Conservation (phyloP, 2,888 invertebrate genomes). For the Melangyna quadrimaculata region DNA sequence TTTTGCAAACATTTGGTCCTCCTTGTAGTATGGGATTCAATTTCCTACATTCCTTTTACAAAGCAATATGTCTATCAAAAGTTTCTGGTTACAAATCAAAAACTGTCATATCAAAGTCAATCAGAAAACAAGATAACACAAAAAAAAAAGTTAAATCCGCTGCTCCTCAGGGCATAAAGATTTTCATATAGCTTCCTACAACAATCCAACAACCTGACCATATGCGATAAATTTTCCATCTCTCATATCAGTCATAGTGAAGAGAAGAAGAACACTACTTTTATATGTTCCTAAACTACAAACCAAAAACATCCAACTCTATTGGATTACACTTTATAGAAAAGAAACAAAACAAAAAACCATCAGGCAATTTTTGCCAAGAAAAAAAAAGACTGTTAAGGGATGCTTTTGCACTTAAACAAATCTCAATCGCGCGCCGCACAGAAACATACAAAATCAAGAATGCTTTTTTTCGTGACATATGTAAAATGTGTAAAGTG, state of each 20-base stretch:
- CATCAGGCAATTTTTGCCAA: neutral
- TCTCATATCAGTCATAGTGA: slow-evolving; percentile 24
- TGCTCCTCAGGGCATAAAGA: slow-evolving; percentile 51
- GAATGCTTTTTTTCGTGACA: slow-evolving; percentile 74
- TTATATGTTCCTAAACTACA: neutral
- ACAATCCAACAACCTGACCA: slow-evolving; percentile 55
- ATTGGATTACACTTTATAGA: slow-evolving; percentile 63
- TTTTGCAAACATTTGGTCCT: neutral
- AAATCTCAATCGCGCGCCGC: slow-evolving; percentile 39
- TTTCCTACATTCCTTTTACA: neutral
- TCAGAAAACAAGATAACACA: slow-evolving; percentile 21
- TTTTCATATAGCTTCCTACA: slow-evolving; percentile 40
- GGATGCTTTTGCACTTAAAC: slow-evolving; percentile 48
- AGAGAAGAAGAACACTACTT: neutral
- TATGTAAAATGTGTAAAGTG: slow-evolving; percentile 80
- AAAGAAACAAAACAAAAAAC: slow-evolving; percentile 9
- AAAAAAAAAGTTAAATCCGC: slow-evolving; percentile 28
- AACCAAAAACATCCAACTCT: slow-evolving; percentile 42
- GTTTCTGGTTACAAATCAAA: slow-evolving; percentile 65
- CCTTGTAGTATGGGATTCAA: neutral
- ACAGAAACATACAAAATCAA: neutral
- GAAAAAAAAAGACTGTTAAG: slow-evolving; percentile 10
- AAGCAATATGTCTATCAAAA: slow-evolving; percentile 8
- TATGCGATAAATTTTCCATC: slow-evolving; percentile 68
- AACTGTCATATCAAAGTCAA: slow-evolving; percentile 69